These are phyloP conservation scores for Dromius quadrimaculatus DNA, from an alignment of 2,888 invertebrate species.

Conservation along the genomic window DNA sequence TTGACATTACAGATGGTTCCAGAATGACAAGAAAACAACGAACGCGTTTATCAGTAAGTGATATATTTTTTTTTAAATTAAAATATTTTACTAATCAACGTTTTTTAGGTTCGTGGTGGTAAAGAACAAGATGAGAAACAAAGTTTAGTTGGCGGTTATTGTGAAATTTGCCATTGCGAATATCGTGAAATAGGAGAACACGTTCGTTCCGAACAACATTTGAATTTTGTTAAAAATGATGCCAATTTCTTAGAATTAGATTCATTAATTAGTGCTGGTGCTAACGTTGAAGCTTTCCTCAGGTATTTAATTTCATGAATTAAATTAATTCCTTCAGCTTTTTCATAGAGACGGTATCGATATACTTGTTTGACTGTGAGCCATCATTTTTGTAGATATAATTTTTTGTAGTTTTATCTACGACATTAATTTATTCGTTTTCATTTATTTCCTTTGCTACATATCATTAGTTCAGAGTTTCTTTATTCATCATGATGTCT, in stretches of 20 bases:
- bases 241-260: slow-evolving; percentile 82
- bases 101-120: slow-evolving; percentile 41
- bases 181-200: slow-evolving; percentile 79
- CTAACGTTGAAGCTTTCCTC: slow-evolving; percentile 78
- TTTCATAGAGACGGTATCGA: not conserved
- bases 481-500: slow-evolving; percentile 12
- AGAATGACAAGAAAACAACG: slow-evolving; percentile 72
- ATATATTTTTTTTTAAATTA: not conserved
- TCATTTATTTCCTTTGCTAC: not conserved
- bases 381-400: no score
- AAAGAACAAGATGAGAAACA: slow-evolving; percentile 45
- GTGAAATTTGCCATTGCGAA: slow-evolving; percentile 84
- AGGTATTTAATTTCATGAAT: slow-evolving; percentile 60
- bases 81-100: not conserved
- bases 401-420: no score
- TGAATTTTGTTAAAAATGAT: slow-evolving; percentile 79
- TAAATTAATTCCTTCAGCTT: slow-evolving; percentile 12
- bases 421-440: no score
- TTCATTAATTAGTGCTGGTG: slow-evolving; percentile 75
- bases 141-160: slow-evolving; percentile 70
- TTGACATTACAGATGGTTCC: slow-evolving; percentile 55
- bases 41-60: slow-evolving; percentile 66
- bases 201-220: slow-evolving; percentile 79
- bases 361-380: no score
- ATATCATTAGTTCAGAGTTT: not conserved